phyloP scores from a whole-genome alignment of 2,797 vertebrate genomes.

The Limosa lapponica region DNA sequence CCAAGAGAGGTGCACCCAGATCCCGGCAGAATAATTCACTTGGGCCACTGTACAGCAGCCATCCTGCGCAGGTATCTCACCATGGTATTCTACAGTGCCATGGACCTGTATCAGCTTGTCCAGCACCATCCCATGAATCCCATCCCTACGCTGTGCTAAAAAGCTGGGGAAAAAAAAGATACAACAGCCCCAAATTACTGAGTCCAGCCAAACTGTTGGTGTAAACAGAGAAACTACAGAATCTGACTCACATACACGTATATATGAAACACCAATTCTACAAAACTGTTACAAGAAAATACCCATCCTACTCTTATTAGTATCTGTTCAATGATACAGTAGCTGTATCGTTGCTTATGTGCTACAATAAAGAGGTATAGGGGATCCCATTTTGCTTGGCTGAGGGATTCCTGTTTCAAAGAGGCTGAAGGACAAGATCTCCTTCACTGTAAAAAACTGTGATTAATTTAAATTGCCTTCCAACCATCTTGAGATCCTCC shows the following conservation, averaged over 20 bases:
- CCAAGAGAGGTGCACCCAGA: background rate
- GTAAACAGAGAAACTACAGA: background rate
- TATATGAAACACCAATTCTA: background rate
- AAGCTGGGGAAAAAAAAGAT: background rate
- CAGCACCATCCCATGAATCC: background rate
- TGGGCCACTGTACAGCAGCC: background rate
- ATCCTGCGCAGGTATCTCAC: background rate
- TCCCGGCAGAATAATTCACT: background rate
- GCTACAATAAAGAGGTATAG: background rate
- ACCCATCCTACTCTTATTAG: background rate
- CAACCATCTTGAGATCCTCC: background rate
- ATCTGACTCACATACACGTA: background rate
- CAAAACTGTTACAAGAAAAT: background rate
- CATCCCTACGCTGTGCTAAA: background rate
- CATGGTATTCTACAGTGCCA: background rate
- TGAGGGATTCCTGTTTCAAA: background rate
- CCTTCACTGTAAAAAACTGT: background rate
- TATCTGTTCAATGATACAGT: background rate
- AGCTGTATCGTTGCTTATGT: background rate
- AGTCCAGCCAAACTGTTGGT: background rate
- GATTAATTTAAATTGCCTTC: constrained; percentile 13
- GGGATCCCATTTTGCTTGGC: background rate
- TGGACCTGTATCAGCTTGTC: background rate
- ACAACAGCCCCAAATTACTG: background rate
- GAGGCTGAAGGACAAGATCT: background rate